A percentile compares a stretch with the other conserved stretches of the same genome.
Conservation (phyloP, 2,888 invertebrate genomes). For the Eupithecia tripunctaria region DNA sequence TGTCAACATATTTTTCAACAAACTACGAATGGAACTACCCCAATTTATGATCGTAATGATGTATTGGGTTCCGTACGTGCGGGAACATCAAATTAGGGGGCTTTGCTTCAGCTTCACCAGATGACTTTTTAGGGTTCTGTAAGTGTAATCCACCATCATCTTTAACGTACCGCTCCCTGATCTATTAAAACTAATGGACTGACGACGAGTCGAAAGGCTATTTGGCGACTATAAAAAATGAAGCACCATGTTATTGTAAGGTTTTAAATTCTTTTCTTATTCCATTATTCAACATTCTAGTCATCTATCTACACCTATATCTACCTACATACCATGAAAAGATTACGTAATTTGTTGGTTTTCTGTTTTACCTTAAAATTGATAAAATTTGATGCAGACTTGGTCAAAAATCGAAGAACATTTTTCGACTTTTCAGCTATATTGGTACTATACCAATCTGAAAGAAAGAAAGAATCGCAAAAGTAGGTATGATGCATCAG, state of each 20-base stretch:
- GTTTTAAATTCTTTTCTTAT: not conserved
- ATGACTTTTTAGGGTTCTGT: slow-evolving; percentile 36
- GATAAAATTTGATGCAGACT: not conserved
- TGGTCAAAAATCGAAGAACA: not conserved
- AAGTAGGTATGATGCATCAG: not conserved
- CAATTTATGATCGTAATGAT: slow-evolving; percentile 49
- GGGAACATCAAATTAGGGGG: slow-evolving; percentile 48
- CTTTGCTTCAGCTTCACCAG: slow-evolving; percentile 36
- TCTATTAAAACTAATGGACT: not conserved
- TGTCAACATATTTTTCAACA: slow-evolving; percentile 47
- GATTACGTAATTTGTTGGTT: not conserved
- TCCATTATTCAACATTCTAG: not conserved
- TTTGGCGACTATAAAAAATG: not conserved
- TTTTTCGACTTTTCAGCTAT: too few relatives aligned
- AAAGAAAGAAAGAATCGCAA: too few relatives aligned
- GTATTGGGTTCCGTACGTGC: slow-evolving; percentile 47
- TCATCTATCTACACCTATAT: not conserved
- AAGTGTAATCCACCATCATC: slow-evolving; percentile 6
- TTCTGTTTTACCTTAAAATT: not conserved
- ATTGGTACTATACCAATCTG: too few relatives aligned
- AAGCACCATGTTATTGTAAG: not conserved
- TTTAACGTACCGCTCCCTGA: not conserved
- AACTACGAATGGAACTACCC: slow-evolving; percentile 55
- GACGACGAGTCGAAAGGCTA: not conserved
- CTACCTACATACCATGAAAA: not conserved